phyloP scores from a whole-genome alignment of 2,888 invertebrate species.

The Bellardia pandia region DNA sequence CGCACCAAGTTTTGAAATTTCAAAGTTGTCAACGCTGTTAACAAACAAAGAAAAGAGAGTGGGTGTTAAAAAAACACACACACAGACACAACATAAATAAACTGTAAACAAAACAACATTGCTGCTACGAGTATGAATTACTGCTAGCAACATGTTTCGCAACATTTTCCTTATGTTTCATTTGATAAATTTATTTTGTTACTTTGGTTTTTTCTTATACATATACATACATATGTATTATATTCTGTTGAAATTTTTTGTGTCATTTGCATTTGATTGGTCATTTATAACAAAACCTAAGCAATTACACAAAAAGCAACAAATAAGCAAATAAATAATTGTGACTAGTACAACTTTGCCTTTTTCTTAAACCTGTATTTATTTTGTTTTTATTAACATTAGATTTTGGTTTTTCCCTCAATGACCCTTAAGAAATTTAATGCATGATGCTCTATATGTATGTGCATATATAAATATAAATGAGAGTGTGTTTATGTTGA shows the following conservation, averaged over 20 bases:
- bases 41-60: constrained; percentile 10
- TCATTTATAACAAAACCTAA: constrained; percentile 34
- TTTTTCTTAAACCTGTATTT: background rate
- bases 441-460: no score
- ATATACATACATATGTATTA: no score
- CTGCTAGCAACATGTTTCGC: constrained; percentile 33
- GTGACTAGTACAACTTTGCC: background rate
- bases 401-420: background rate
- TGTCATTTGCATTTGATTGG: constrained; percentile 23
- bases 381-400: background rate
- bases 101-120: background rate
- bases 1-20: no score
- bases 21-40: no score
- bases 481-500: background rate
- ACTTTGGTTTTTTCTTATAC: background rate
- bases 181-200: background rate
- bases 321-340: background rate
- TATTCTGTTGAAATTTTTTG: background rate
- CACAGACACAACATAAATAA: background rate
- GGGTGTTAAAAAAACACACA: background rate
- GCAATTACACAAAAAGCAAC: background rate
- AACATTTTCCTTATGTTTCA: background rate
- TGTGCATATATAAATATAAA: background rate
- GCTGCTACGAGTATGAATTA: background rate
- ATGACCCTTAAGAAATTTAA: background rate